Evolutionary conservation across 2,113 vertebrate species (phyloP), one percentile per base, ranked within the genome.

Genomic region (Vicugna pacos): DNA sequence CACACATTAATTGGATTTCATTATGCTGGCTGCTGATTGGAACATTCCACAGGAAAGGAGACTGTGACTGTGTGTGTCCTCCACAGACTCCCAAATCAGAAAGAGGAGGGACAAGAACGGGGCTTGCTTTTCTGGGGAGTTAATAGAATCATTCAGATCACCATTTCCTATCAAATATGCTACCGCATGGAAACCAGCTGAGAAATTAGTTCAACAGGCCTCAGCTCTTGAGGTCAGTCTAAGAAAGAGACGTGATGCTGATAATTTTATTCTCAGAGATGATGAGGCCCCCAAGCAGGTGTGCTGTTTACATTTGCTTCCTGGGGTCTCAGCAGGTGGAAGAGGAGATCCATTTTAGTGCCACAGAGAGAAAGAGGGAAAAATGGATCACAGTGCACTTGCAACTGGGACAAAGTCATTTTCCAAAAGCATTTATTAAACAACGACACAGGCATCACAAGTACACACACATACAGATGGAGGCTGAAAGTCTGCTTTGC

Each of bases 21-120:
- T 97, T 95, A 90, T 92, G 82, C 95, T 87, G 75, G 70, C 58
- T 96, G 90, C 97, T 97, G 97, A 97, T 95, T 95, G 91, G 94
- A 96, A 95, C 70, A 80, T 92, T 92, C 79, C 93, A 96, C 89
- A 96, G 92, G 89, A 95, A 75, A 96, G 64, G 87, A 26, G 76
- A 93, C 48, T 58, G 84, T 67, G 91, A 75, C 90, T 69, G 50
- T 93, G 67, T 85, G 69, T 84, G 93, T 97, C 90, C 83, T 95
- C 79, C 91, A 62, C 28, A 89, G 97, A 93, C 54, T 86, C 92
- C 73, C 82, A 86, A 84, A 84, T 80, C 38, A 80, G 87, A 89
- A 64, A 84, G 83, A 92, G 65, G 58, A 69, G 69, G 19, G 32
- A 46, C 22, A 73, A 52, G 26, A 73, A 46, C 4, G 12, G 64